Percentiles rank a stretch among this genome's conserved stretches.
phyloP scores from a whole-genome alignment of 2,888 invertebrate genomes.

The Meiosimyza platycephala region DNA sequence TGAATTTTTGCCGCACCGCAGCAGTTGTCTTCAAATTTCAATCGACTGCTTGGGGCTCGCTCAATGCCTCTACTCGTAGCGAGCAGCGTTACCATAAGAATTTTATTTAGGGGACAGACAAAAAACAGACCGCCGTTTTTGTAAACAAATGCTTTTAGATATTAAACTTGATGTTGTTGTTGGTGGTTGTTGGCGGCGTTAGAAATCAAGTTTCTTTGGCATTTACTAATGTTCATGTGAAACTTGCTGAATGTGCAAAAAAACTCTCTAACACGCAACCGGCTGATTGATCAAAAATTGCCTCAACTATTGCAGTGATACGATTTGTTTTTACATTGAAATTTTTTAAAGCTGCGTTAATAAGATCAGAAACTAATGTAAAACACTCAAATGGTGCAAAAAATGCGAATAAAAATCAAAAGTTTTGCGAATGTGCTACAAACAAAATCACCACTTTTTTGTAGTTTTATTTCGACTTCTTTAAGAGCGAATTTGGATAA shows the following conservation, averaged over 20 bases:
- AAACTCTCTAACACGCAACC: no score
- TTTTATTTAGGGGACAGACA: background rate
- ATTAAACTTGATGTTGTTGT: background rate
- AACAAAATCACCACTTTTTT: no score
- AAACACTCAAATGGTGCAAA: background rate
- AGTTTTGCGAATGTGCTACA: no score
- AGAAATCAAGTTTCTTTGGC: background rate
- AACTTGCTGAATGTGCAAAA: no score
- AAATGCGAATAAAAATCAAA: no score
- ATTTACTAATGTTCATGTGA: no score
- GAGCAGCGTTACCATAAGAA: constrained; percentile 12
- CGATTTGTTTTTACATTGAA: no score
- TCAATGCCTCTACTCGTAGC: background rate
- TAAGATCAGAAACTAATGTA: background rate
- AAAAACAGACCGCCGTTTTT: background rate
- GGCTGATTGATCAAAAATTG: no score
- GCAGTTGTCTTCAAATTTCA: background rate
- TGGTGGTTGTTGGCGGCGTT: background rate
- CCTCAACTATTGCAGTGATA: no score
- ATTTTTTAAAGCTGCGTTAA: no score
- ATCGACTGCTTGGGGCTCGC: background rate
- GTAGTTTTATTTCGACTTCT: no score
- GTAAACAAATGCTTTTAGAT: background rate
- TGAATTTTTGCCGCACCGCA: background rate
- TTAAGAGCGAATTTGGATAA: no score